Evolutionary conservation across 2,888 invertebrate genomes (phyloP), one percentile per base, ranked within the genome.

Genomic region (Penaeus monodon): DNA sequence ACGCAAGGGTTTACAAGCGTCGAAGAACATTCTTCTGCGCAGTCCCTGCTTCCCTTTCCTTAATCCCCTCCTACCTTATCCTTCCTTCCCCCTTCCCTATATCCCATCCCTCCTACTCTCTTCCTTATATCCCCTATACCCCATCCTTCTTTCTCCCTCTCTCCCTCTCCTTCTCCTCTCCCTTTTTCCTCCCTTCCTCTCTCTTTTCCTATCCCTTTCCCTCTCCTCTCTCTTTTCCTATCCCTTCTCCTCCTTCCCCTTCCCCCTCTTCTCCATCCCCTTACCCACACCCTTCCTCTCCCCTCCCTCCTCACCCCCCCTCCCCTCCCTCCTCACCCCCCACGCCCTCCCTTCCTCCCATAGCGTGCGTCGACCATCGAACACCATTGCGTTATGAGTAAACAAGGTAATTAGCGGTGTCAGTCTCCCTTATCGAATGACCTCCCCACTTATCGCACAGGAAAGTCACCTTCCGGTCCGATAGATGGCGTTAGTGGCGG

Each of bases 351-450:
- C 20, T 38, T 1, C 38, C 57, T 29, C n/a, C 38, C 66, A 29
- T 84, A 77, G 84, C 84, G 84, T 78, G 84, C 78, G 84, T 33
- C 77, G 70, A 22, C 44, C 49, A 33, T 57, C 68, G 66, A 66
- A 78, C 84, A 84, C n/a, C n/a, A 44, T 17, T 17, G 84, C 78
- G 84, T 70, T 77, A 84, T n/a, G 68, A 68, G 84, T 84, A 84
- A 84, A 84, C 84, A 84, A 84, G 84, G 78, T 78, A 78, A 78
- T 84, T 84, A 84, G 84, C 68, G 84, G 84, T 68, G 77, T 77
- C 77, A 29, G 63, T 44, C 38, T 33, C 27, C 68, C 81, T 73
- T 81, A 81, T 81, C 81, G 38, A 44, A 68, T 65, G 81, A 68
- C 81, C 84, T 68, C 44, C 78, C 68, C 70, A 20, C 57, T 57